phyloP scores from a whole-genome alignment of 2,113 vertebrate genomes.

The Silurus asotus region DNA sequence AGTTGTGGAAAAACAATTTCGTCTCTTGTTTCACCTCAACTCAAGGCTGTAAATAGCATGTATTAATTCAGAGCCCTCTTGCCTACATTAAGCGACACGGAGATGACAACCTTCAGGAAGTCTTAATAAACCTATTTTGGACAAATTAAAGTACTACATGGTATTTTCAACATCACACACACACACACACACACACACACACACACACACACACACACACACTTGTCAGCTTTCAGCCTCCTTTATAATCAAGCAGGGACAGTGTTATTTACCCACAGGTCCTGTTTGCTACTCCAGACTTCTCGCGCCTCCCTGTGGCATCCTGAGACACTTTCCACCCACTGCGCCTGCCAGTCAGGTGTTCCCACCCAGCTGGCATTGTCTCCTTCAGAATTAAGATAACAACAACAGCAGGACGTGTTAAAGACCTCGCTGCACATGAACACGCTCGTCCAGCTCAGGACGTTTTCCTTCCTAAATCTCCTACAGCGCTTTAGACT shows the following conservation, averaged over 20 bases:
- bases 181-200: no score
- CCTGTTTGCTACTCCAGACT: slow-evolving; percentile 62
- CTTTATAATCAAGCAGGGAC: slow-evolving; percentile 67
- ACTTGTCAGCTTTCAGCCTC: slow-evolving; percentile 56
- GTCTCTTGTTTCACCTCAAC: no score
- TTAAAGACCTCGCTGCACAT: slow-evolving; percentile 33
- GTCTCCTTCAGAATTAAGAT: slow-evolving; percentile 47
- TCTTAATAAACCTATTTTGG: not conserved
- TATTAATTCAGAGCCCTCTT: not conserved
- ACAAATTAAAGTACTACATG: not conserved
- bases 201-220: no score
- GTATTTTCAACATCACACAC: not conserved
- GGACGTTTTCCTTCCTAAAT: slow-evolving; percentile 19
- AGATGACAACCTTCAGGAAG: not conserved
- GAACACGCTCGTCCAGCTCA: slow-evolving; percentile 33
- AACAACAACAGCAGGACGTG: slow-evolving; percentile 32
- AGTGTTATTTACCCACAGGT: slow-evolving; percentile 68
- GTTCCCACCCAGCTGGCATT: slow-evolving; percentile 70
- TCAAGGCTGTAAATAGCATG: not conserved
- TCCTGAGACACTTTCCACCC: slow-evolving; percentile 65
- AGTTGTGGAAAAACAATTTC: no score
- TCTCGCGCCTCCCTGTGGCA: slow-evolving; percentile 62
- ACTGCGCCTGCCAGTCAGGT: slow-evolving; percentile 70
- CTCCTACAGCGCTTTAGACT: no score
- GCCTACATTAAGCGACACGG: not conserved